phyloP scores from a whole-genome alignment of 2,888 invertebrate genomes.

The Ophioninae sp. region DNA sequence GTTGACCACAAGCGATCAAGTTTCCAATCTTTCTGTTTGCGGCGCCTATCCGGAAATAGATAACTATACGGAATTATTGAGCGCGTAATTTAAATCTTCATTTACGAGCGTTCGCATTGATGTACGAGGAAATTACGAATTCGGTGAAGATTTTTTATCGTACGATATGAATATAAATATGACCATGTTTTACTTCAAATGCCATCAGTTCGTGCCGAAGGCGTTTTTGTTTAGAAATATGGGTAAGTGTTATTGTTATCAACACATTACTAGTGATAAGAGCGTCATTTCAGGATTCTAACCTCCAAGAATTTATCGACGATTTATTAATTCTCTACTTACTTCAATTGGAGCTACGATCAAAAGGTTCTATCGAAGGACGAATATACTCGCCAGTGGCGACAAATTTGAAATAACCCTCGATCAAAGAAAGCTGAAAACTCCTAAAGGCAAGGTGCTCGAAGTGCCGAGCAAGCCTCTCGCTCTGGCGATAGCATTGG shows the following conservation, averaged over 20 bases:
- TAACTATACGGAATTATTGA: not conserved
- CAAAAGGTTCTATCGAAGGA: constrained; percentile 89
- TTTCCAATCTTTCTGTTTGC: no score
- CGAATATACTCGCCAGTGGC: constrained; percentile 87
- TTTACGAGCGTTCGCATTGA: constrained; percentile 8
- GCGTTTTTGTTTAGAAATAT: constrained; percentile 49
- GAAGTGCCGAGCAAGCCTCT: constrained; percentile 91
- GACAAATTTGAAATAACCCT: constrained; percentile 92
- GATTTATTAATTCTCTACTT: not conserved
- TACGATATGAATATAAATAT: not conserved
- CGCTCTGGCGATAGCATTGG: constrained; percentile 95
- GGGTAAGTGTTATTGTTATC: constrained; percentile 35
- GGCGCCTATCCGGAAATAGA: constrained; percentile 8
- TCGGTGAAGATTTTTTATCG: not conserved
- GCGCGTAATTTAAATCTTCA: constrained; percentile 30
- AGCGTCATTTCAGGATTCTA: constrained; percentile 26
- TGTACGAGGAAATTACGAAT: not conserved
- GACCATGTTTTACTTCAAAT: constrained; percentile 52
- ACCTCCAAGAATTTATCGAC: constrained; percentile 45
- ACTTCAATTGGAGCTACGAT: constrained; percentile 79
- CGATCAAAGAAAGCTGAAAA: constrained; percentile 94
- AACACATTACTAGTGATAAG: not conserved
- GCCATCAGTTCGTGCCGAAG: constrained; percentile 51
- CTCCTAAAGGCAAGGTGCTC: constrained; percentile 91
- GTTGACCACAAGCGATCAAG: no score